Percentiles rank a stretch among this genome's conserved stretches.
Evolutionary conservation across 1,140 invertebrate species (phyloP).

Genomic region (Pomacea maculata): DNA sequence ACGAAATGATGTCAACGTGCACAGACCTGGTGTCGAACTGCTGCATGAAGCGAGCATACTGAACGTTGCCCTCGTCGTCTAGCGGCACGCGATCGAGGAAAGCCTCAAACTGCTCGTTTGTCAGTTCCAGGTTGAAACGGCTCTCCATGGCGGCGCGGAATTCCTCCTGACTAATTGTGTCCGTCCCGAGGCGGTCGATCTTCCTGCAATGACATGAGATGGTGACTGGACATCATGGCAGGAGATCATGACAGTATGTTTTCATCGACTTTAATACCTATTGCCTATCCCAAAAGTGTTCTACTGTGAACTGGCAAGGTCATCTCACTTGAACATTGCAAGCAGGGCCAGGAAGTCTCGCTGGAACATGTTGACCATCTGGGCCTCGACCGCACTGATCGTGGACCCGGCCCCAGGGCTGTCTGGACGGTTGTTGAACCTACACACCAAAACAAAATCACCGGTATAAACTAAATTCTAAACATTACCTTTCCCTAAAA

Average conservation of each 20-base stretch:
- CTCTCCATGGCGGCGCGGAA: constrained; percentile 65
- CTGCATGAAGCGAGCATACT: constrained; percentile 63
- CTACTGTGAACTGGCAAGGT: too few species aligned
- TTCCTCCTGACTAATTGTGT: constrained; percentile 60
- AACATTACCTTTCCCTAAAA: too few species aligned
- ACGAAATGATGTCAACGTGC: neutral
- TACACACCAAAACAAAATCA: constrained; percentile 26
- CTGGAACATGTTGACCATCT: constrained; percentile 65
- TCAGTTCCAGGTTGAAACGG: constrained; percentile 58
- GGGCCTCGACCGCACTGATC: constrained; percentile 58
- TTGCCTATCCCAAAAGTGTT: too few species aligned
- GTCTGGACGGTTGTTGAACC: constrained; percentile 40
- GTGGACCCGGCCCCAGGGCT: constrained; percentile 46
- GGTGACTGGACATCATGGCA: neutral
- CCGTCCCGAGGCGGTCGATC: constrained; percentile 58
- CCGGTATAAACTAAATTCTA: constrained; percentile 16
- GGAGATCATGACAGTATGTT: neutral
- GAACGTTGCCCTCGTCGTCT: constrained; percentile 60
- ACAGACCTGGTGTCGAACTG: constrained; percentile 64
- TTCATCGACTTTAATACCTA: too few species aligned
- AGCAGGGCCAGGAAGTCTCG: constrained; percentile 63
- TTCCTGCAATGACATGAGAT: constrained; percentile 47
- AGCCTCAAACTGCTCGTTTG: constrained; percentile 57
- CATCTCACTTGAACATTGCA: constrained; percentile 64
- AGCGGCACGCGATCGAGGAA: constrained; percentile 61